Conservation (phyloP, 2,888 invertebrate species). For the Sicus ferrugineus region DNA sequence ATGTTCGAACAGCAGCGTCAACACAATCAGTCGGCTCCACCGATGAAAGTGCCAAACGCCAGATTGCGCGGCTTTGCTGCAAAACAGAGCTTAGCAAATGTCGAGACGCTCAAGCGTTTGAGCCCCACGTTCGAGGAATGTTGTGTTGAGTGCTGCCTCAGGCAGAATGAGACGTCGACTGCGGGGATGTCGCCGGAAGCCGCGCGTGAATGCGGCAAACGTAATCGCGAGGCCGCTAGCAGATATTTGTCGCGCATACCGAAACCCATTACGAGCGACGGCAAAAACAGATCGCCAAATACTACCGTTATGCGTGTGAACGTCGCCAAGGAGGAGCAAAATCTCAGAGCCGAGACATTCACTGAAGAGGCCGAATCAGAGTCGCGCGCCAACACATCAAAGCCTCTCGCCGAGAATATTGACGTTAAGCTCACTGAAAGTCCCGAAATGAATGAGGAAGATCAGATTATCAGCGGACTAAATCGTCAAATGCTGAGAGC, state of each 20-base stretch:
- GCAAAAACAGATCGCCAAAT: not conserved
- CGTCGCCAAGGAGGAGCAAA: constrained; percentile 48
- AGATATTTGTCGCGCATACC: constrained; percentile 47
- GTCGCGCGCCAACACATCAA: not conserved
- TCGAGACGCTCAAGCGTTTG: constrained; percentile 40
- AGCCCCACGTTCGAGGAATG: constrained; percentile 37
- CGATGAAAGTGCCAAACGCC: constrained; percentile 27
- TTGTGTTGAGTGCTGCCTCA: constrained; percentile 37
- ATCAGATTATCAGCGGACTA: constrained; percentile 16
- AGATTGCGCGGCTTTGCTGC: constrained; percentile 38
- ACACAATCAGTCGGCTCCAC: constrained; percentile 6
- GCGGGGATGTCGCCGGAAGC: not conserved
- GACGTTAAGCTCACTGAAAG: not conserved
- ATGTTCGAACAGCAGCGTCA: constrained; percentile 47
- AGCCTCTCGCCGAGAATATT: constrained; percentile 2
- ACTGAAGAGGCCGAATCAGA: not conserved
- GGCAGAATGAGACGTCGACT: not conserved
- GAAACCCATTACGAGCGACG: constrained; percentile 42
- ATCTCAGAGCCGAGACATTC: too few species aligned
- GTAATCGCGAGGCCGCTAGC: constrained; percentile 5
- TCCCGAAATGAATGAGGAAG: not conserved
- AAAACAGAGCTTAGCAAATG: constrained; percentile 33
- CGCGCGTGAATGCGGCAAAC: not conserved
- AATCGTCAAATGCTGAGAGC: constrained; percentile 40
- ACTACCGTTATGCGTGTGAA: constrained; percentile 39